Conservation (phyloP, 2,888 invertebrate genomes). For the Brenthis ino region DNA sequence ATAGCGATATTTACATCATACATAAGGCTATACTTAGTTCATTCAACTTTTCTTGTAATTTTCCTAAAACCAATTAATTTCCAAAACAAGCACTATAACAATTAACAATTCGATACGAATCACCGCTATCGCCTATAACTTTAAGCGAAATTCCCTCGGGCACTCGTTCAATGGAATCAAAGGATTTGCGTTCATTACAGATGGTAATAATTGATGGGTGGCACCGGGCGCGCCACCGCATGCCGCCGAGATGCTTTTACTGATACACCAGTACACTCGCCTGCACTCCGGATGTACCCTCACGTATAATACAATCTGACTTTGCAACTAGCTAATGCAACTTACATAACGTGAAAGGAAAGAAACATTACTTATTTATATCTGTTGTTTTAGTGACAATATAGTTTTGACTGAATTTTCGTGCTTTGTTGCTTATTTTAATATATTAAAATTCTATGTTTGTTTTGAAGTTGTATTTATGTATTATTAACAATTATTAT, state of each 20-base stretch:
- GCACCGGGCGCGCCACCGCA: conserved; percentile 43
- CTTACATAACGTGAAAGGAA: conserved; percentile 34
- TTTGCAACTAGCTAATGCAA: conserved; percentile 28
- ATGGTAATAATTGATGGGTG: conserved; percentile 74
- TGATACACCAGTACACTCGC: conserved; percentile 13
- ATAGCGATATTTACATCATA: too few species aligned
- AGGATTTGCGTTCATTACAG: conserved; percentile 80
- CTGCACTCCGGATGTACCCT: conserved; percentile 22
- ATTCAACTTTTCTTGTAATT: too few species aligned
- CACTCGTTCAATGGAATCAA: conserved; percentile 80
- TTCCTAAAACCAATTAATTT: background rate
- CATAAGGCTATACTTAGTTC: too few species aligned
- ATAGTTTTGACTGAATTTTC: background rate
- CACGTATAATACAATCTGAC: conserved; percentile 27
- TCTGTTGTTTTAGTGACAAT: conserved; percentile 5
- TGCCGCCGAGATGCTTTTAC: conserved; percentile 24
- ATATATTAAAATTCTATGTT: background rate
- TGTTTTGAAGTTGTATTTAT: too few species aligned
- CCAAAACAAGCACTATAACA: background rate
- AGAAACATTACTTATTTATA: conserved; percentile 16
- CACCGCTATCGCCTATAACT: conserved; percentile 43
- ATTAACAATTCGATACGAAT: background rate
- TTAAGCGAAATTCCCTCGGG: conserved; percentile 55
- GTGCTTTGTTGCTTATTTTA: background rate
- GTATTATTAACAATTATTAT: too few species aligned